Conservation (phyloP, 2,888 invertebrate species). For the Harpalus rufipes region DNA sequence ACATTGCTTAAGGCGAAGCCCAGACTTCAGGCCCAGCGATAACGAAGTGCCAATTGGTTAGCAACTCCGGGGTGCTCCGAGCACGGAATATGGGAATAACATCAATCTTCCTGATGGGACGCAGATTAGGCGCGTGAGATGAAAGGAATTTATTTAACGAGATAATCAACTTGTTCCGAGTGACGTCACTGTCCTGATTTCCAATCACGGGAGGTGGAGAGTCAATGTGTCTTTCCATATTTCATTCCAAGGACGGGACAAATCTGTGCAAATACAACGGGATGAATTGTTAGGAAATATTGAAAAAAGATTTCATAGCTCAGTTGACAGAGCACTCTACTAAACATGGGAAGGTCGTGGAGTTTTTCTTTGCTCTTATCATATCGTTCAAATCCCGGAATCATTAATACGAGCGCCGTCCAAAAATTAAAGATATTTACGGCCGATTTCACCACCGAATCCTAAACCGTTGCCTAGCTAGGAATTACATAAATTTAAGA, state of each 20-base stretch:
- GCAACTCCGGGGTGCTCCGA: not conserved
- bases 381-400: too few species aligned
- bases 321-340: too few species aligned
- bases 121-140: constrained; percentile 62
- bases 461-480: too few species aligned
- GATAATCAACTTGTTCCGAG: constrained; percentile 61
- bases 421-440: too few species aligned
- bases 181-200: constrained; percentile 56
- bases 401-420: too few species aligned
- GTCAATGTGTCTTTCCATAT: constrained; percentile 30
- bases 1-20: not conserved
- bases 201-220: constrained; percentile 33
- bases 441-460: too few species aligned
- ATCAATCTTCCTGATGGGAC: constrained; percentile 65
- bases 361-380: too few species aligned
- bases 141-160: constrained; percentile 66
- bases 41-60: constrained; percentile 47
- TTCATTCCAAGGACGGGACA: not conserved
- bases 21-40: constrained; percentile 8
- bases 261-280: too few species aligned
- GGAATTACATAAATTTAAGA: too few species aligned
- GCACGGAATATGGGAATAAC: constrained; percentile 57
- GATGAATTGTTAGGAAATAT: too few species aligned
- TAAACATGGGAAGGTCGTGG: too few species aligned
- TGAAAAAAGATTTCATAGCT: too few species aligned